Percentiles rank a stretch among this genome's conserved stretches.
phyloP scores from a whole-genome alignment of 1,140 invertebrate genomes.

The silkworm (Bombyx mori) region ASM3026992v2 NC_085122.1:6855501-6856000 shows the following conservation, averaged over 20 bases:
- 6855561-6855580: too few species aligned
- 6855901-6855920: slow-evolving; percentile 18
- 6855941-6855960: slow-evolving; percentile 26
- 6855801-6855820: background rate
- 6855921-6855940: slow-evolving; percentile 21
- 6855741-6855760: too few species aligned
- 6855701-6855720: slow-evolving; percentile 17
- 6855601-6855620: too few species aligned
- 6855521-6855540: too few species aligned
- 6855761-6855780: too few species aligned
- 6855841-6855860: background rate
- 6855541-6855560: too few species aligned
- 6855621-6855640: too few species aligned
- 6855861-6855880: background rate
- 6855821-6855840: background rate
- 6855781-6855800: too few species aligned
- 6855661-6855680: slow-evolving; percentile 9
- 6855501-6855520: too few species aligned
- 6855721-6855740: slow-evolving; percentile 6
- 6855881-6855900: slow-evolving; percentile 18
- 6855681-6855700: slow-evolving; percentile 29
- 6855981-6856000: too few species aligned
- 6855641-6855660: too few species aligned
- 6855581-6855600: too few species aligned
- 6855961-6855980: slow-evolving; percentile 2